These are phyloP conservation scores for Drosophila bocqueti DNA, from an alignment of 1,140 invertebrate genomes.

Conservation along the genomic window DNA sequence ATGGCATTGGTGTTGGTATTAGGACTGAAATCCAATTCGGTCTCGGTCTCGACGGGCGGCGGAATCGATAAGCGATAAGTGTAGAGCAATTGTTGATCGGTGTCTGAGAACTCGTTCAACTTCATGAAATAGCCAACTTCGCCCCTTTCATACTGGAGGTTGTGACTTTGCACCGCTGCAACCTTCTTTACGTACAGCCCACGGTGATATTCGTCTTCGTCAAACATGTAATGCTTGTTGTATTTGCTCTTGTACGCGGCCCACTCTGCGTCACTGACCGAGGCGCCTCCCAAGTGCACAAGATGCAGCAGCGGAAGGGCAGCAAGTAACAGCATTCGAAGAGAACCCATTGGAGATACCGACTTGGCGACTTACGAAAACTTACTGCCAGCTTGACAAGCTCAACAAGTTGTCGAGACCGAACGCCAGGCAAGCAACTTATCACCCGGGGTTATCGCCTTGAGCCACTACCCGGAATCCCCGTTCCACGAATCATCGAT, in stretches of 20 bases:
- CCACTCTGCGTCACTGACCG: conserved; percentile 14
- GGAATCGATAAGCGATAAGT: not conserved
- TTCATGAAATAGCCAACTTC: conserved; percentile 2
- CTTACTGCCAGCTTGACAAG: not conserved
- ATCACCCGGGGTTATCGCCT: conserved; percentile 1
- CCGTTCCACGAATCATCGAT: not conserved
- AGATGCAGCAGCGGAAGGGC: not conserved
- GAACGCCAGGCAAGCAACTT: not conserved
- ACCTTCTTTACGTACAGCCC: not conserved
- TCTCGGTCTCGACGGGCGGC: not conserved
- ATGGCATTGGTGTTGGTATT: fast-evolving
- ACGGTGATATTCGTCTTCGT: not conserved
- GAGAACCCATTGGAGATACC: not conserved
- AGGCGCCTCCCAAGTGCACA: not conserved
- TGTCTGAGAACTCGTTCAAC: conserved; percentile 38
- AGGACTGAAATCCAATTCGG: fast-evolving
- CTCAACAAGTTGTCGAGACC: not conserved
- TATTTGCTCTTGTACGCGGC: conserved; percentile 9
- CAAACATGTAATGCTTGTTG: not conserved
- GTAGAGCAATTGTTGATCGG: not conserved
- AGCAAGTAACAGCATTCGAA: not conserved
- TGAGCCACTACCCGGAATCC: not conserved
- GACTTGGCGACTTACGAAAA: not conserved
- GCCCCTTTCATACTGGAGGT: not conserved
- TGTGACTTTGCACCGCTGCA: not conserved